Evolutionary conservation across 2,113 vertebrate species (phyloP).

Genomic region (Cololabis saira): DNA sequence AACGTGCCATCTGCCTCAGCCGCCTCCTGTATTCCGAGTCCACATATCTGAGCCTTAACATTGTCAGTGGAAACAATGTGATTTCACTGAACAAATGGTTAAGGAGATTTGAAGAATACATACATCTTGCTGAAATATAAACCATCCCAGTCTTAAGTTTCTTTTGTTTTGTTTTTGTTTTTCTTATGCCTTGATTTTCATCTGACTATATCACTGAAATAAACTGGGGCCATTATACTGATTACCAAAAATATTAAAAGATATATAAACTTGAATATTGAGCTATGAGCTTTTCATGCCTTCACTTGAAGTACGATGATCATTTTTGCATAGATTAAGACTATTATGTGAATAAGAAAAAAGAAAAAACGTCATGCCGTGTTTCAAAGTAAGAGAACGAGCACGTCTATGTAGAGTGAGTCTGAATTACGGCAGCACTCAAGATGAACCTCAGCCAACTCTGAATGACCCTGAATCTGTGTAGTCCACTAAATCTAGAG

Average conservation of each 20-base stretch:
- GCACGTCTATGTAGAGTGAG: conserved; percentile 14
- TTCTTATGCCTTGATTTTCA: conserved; percentile 39
- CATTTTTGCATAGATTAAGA: conserved; percentile 12
- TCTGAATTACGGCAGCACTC: conserved; percentile 47
- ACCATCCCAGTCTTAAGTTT: conserved; percentile 26
- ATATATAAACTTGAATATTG: conserved; percentile 17
- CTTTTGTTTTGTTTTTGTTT: conserved; percentile 30
- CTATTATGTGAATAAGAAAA: neutral
- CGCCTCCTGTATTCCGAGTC: too few relatives aligned
- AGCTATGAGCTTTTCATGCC: conserved; percentile 1
- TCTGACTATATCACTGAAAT: conserved; percentile 57
- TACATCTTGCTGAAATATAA: conserved; percentile 17
- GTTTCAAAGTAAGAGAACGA: conserved; percentile 2
- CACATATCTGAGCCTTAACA: too few relatives aligned
- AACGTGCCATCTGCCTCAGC: too few relatives aligned
- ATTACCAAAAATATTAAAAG: conserved; percentile 37
- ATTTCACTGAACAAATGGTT: too few relatives aligned
- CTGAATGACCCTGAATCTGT: conserved; percentile 45
- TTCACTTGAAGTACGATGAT: conserved; percentile 4
- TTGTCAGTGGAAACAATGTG: too few relatives aligned
- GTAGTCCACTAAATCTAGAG: conserved; percentile 62
- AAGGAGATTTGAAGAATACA: neutral
- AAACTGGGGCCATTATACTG: conserved; percentile 56
- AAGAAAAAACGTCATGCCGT: neutral
- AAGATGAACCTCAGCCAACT: conserved; percentile 44